Evolutionary conservation across 2,113 vertebrate species (phyloP), one percentile per base, ranked within the genome.

Genomic region (Catharus bicknelli): DNA sequence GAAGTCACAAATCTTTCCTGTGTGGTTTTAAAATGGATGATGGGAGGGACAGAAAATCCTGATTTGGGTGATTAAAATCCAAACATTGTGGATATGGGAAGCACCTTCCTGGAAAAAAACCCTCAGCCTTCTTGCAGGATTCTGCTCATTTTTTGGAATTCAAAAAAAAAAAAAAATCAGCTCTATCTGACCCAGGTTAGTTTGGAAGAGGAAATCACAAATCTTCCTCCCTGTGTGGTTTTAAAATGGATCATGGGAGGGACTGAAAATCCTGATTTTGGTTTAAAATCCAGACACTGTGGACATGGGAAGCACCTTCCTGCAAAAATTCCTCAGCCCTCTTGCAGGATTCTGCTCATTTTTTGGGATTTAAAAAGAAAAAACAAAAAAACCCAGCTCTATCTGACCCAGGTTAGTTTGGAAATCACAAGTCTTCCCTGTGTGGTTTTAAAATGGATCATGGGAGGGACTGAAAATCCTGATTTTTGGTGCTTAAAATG

Each of bases 271-370:
- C 23, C 22, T 9, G 36, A 54, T 51, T 34, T 34, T 16, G 34
- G 14, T 48, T 25, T 45, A 42, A 81, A 89, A 25, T 1, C 7
- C 10, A 27, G 61, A 25, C 34, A 34, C 34, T 34, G 34, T 34
- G 34, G 34, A 34, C 34, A 78, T 97, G 67, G 97, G 98, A 81
- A 99, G 98, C 96, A 98, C 96, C 86, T 98, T 97, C 95, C 99
- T 99, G 97, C n/a, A n/a, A n/a, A 95, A 1, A 8, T 5, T 21
- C 1, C 50, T 51, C 50, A 26, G 25, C 50, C 50, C 50, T 16
- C 11, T 8, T 13, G 23, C 25, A 51, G 50, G 23, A 48, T 48
- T 23, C 47, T 97, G 64, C 47, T 25, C 7, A 0, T 1, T 18
- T 70, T 62, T 62, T 1, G 38, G 38, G 43, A 42, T 54, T 5